These are phyloP conservation scores for Zaprionus obscuricornis DNA, from an alignment of 2,888 invertebrate species.

Conservation along the genomic window DNA sequence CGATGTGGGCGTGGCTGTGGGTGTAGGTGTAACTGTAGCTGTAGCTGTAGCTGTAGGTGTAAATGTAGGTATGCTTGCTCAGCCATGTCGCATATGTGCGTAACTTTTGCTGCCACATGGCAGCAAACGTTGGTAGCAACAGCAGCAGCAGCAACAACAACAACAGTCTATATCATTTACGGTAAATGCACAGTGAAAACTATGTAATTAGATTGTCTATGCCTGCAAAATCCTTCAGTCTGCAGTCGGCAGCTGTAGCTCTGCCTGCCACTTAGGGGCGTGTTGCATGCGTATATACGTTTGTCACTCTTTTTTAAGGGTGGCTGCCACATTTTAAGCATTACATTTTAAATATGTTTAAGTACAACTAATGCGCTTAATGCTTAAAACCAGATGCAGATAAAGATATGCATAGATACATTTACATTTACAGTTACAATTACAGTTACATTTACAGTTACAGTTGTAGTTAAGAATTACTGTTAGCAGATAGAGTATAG, in stretches of 20 bases:
- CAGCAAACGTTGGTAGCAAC: conserved; percentile 26
- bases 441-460: conserved; percentile 24
- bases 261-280: conserved; percentile 56
- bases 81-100: conserved; percentile 58
- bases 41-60: conserved; percentile 14
- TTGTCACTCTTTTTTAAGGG: conserved; percentile 61
- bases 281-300: conserved; percentile 11
- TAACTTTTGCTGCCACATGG: conserved; percentile 46
- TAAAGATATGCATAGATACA: conserved; percentile 6
- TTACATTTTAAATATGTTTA: conserved; percentile 47
- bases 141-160: not conserved
- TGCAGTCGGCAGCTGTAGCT: conserved; percentile 29
- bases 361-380: conserved; percentile 63
- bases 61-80: conserved; percentile 32
- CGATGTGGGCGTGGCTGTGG: not conserved
- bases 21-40: conserved; percentile 1
- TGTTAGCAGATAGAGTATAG: conserved; percentile 15
- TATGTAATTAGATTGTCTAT: conserved; percentile 69
- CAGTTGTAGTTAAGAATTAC: conserved; percentile 27
- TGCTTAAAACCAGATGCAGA: conserved; percentile 19
- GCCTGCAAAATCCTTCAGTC: conserved; percentile 54
- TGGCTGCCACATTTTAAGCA: conserved; percentile 38
- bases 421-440: not conserved
- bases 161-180: conserved; percentile 69
- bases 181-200: conserved; percentile 69